A percentile compares a stretch with the other conserved stretches of the same genome.
phyloP scores from a whole-genome alignment of 1,140 invertebrate genomes.

The Drosophila busckii region DNA sequence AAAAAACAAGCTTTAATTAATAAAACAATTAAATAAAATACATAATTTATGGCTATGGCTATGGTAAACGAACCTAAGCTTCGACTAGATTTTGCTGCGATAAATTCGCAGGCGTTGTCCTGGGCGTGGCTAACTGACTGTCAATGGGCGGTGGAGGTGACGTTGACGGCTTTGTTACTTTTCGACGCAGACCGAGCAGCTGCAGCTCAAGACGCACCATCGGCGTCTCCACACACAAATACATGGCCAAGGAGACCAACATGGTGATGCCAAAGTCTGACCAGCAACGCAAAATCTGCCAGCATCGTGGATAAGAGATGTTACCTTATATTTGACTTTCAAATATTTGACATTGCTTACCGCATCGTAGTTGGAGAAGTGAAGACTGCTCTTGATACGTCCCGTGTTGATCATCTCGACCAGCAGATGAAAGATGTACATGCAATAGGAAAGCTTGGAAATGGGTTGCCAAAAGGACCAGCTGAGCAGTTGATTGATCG shows the following conservation, averaged over 20 bases:
- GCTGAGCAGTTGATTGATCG: conserved; percentile 79
- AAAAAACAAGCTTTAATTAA: not conserved
- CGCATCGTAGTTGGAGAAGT: conserved; percentile 70
- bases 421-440: conserved; percentile 80
- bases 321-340: not conserved
- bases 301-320: not conserved
- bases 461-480: conserved; percentile 80
- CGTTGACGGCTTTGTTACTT: not conserved
- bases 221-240: conserved; percentile 55
- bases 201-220: conserved; percentile 42
- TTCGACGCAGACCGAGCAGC: conserved; percentile 4
- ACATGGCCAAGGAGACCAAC: conserved; percentile 41
- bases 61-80: conserved; percentile 10
- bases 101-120: conserved; percentile 23
- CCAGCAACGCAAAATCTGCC: conserved; percentile 57
- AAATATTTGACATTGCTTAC: conserved; percentile 26
- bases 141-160: not conserved
- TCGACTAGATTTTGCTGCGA: conserved; percentile 56
- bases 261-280: conserved; percentile 63
- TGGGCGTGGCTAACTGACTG: conserved; percentile 1
- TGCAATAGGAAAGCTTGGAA: conserved; percentile 80
- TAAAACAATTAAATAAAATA: too few relatives aligned
- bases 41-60: too few relatives aligned
- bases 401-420: conserved; percentile 54
- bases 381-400: conserved; percentile 46